Conservation (phyloP, 1,140 invertebrate genomes). For the Brachionus asplanchnoidis region DNA sequence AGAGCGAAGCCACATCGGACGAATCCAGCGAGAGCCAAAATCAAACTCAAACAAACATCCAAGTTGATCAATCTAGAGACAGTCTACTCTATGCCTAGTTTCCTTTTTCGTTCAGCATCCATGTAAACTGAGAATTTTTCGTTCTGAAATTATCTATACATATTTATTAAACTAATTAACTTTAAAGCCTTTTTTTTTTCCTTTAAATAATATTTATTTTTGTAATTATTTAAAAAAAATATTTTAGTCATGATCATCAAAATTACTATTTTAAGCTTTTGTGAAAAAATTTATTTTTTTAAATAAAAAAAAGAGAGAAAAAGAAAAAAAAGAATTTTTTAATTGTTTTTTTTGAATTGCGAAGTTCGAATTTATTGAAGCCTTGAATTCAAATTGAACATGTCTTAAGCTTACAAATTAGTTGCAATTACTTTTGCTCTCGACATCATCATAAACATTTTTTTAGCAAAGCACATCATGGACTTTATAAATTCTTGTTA, state of each 20-base stretch:
- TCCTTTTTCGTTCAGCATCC: not conserved
- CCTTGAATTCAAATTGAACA: not conserved
- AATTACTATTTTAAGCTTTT: not conserved
- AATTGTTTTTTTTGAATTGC: not conserved
- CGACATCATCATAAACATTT: not conserved
- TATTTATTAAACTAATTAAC: not conserved
- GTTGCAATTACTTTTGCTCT: not conserved
- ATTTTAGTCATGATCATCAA: not conserved
- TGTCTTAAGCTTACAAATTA: not conserved
- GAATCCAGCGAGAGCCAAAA: not conserved
- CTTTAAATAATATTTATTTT: not conserved
- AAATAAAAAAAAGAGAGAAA: not conserved
- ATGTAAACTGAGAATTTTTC: not conserved
- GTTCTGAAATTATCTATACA: not conserved
- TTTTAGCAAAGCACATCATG: not conserved
- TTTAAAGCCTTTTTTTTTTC: not conserved
- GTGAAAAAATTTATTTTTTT: not conserved
- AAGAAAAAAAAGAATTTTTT: not conserved
- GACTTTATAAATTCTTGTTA: constrained; percentile 5
- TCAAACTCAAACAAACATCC: not conserved
- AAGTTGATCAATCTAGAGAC: not conserved
- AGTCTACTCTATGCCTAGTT: not conserved
- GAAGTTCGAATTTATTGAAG: not conserved
- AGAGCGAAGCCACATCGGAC: not conserved
- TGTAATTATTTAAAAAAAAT: not conserved